These are phyloP conservation scores for Rhabdophis nuchalis DNA, from an alignment of 2,797 vertebrate genomes.

Conservation along the genomic window DNA sequence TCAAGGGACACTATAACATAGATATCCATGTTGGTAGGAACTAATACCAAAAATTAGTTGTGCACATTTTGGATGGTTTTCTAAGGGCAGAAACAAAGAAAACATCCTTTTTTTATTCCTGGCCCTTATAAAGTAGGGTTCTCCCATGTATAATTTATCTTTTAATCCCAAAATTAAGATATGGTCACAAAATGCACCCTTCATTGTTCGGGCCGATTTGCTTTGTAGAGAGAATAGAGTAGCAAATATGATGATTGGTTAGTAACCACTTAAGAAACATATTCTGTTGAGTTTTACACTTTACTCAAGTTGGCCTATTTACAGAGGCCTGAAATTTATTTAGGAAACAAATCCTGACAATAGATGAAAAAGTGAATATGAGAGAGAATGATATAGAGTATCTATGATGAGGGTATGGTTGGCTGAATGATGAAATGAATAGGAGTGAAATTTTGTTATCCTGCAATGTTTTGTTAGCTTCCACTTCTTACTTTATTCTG, in stretches of 20 bases:
- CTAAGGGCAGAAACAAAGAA: background rate
- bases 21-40: background rate
- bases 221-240: background rate
- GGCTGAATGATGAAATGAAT: background rate
- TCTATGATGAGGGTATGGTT: background rate
- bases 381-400: background rate
- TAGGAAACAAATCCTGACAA: background rate
- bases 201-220: background rate
- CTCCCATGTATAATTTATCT: background rate
- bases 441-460: background rate
- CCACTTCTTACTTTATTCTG: background rate
- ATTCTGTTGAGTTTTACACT: background rate
- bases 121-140: background rate
- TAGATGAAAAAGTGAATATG: background rate
- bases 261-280: background rate
- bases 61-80: background rate
- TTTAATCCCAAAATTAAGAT: background rate
- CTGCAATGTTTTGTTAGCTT: background rate
- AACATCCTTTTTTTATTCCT: background rate
- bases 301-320: background rate
- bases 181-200: background rate
- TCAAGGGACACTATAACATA: background rate
- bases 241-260: background rate
- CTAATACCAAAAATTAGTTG: background rate
- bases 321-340: background rate